phyloP scores from a whole-genome alignment of 1,140 invertebrate species.

The Atta colombica region DNA sequence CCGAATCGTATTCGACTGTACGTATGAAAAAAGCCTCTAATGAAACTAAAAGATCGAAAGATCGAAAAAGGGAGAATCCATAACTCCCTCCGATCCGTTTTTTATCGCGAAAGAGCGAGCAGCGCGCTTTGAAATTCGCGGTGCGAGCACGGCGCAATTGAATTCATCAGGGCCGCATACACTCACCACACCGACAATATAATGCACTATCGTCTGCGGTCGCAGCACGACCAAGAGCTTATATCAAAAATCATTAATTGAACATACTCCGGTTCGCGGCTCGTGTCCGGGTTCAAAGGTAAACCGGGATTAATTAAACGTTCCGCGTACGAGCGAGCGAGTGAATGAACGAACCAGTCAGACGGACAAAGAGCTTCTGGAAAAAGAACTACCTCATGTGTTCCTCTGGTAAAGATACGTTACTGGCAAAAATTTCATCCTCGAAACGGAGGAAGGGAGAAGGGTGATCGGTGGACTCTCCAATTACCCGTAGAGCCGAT shows the following conservation, averaged over 20 bases:
- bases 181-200: slow-evolving; percentile 50
- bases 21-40: slow-evolving; percentile 6
- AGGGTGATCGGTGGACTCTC: slow-evolving; percentile 11
- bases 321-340: slow-evolving; percentile 35
- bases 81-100: slow-evolving; percentile 49
- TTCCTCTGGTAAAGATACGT: slow-evolving; percentile 48
- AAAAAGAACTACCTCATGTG: background rate
- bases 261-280: slow-evolving; percentile 56
- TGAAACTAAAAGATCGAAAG: slow-evolving; percentile 52
- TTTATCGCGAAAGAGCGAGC: slow-evolving; percentile 46
- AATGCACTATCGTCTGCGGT: slow-evolving; percentile 62
- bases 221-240: slow-evolving; percentile 54
- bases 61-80: slow-evolving; percentile 19
- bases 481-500: slow-evolving; percentile 52
- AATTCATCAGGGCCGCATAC: slow-evolving; percentile 51
- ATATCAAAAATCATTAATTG: slow-evolving; percentile 64
- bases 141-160: slow-evolving; percentile 58
- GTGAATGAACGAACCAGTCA: slow-evolving; percentile 12
- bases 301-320: slow-evolving; percentile 65
- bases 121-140: slow-evolving; percentile 60
- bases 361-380: background rate
- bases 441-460: background rate
- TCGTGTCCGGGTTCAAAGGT: slow-evolving; percentile 53
- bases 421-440: slow-evolving; percentile 46
- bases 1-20: background rate